These are phyloP conservation scores for Helicoverpa zea DNA, from an alignment of 1,140 invertebrate genomes.

Conservation along the genomic window DNA sequence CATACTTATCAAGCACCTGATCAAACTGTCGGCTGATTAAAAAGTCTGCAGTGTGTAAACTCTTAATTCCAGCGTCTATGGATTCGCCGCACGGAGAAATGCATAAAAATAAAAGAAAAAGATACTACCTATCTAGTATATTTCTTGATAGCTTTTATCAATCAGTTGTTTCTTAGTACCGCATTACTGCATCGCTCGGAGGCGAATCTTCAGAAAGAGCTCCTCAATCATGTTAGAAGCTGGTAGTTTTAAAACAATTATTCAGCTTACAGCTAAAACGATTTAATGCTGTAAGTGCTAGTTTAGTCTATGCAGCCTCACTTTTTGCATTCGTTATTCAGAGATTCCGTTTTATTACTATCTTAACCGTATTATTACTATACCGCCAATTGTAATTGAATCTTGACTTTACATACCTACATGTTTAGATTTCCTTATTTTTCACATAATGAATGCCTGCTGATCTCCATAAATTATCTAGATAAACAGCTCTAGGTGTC, in stretches of 20 bases:
- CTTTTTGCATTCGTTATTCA: background rate
- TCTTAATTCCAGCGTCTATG: background rate
- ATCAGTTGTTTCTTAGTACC: conserved; percentile 34
- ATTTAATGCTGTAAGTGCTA: conserved; percentile 12
- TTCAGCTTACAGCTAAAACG: conserved; percentile 10
- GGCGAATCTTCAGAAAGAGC: conserved; percentile 17
- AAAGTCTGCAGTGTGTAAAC: background rate
- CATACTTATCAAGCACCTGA: too few species aligned
- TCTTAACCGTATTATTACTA: too few species aligned
- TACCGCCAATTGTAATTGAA: too few species aligned
- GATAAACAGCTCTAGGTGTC: too few species aligned
- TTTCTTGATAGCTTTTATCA: conserved; percentile 39
- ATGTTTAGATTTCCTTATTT: too few species aligned
- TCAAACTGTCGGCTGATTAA: background rate
- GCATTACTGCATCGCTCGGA: conserved; percentile 22
- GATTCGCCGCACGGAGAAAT: background rate
- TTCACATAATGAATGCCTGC: too few species aligned
- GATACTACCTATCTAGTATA: conserved; percentile 10
- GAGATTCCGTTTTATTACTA: background rate
- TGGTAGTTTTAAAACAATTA: conserved; percentile 43
- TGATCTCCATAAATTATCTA: too few species aligned
- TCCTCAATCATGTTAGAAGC: conserved; percentile 36
- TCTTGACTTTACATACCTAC: too few species aligned
- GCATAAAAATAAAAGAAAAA: conserved; percentile 1
- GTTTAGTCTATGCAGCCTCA: background rate